Evolutionary conservation across 2,888 invertebrate species (phyloP).

Genomic region (Lomographa bimaculata): DNA sequence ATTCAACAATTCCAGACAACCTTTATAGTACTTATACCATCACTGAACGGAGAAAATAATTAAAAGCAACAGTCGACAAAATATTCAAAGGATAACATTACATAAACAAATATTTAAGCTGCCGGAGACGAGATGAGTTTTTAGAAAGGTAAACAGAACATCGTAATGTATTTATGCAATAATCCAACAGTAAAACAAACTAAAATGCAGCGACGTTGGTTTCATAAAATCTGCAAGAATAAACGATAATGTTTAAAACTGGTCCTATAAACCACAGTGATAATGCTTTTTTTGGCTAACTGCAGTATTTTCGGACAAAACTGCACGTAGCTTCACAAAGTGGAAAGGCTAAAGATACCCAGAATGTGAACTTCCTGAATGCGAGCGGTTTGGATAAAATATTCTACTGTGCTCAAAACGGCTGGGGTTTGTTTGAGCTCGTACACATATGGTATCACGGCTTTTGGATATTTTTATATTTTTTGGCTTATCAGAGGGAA

Average conservation of each 20-base stretch:
- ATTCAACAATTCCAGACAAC: too few relatives aligned
- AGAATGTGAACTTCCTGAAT: slow-evolving; percentile 24
- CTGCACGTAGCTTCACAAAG: slow-evolving; percentile 6
- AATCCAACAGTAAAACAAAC: not conserved
- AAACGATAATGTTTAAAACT: not conserved
- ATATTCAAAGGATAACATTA: too few relatives aligned
- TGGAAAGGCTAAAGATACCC: slow-evolving; percentile 13
- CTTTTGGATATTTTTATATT: too few relatives aligned
- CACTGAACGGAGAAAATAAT: too few relatives aligned
- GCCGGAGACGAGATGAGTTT: slow-evolving; percentile 1
- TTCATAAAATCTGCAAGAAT: too few relatives aligned
- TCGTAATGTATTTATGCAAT: not conserved
- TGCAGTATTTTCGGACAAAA: slow-evolving; percentile 5
- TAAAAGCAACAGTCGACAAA: too few relatives aligned
- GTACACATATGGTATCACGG: too few relatives aligned
- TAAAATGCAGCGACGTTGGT: not conserved
- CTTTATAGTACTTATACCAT: too few relatives aligned
- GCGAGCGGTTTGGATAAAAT: slow-evolving; percentile 17
- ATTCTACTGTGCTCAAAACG: slow-evolving; percentile 15
- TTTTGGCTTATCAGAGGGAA: too few relatives aligned
- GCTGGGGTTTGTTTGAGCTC: slow-evolving; percentile 15
- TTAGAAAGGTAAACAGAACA: not conserved
- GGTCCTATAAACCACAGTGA: slow-evolving; percentile 4
- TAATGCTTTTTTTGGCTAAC: slow-evolving; percentile 8
- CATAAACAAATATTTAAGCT: too few relatives aligned